These are phyloP conservation scores for Salmo trutta DNA, from an alignment of 2,797 vertebrate species.

Conservation along the genomic window DNA sequence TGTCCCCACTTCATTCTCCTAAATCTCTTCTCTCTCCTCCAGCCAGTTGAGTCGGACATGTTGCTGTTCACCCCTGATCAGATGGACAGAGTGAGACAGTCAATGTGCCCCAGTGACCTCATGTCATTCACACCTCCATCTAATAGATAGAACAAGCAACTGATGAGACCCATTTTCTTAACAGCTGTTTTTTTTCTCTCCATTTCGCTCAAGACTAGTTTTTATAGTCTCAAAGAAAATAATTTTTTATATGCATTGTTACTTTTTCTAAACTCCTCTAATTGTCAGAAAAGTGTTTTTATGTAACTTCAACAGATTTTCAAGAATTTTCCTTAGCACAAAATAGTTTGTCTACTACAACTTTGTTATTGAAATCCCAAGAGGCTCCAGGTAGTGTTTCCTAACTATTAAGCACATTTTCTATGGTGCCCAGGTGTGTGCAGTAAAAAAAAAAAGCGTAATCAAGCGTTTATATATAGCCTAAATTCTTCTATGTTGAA, in stretches of 20 bases:
- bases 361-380: neutral
- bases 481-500: no score
- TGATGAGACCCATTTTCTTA: neutral
- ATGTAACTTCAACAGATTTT: neutral
- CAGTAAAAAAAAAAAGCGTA: no score
- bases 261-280: neutral
- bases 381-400: neutral
- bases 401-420: neutral
- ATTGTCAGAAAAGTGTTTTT: neutral
- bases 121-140: conserved; percentile 79
- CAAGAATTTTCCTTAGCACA: neutral
- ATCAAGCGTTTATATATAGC: no score
- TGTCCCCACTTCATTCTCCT: neutral
- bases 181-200: neutral
- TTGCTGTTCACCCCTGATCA: conserved; percentile 75
- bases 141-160: conserved; percentile 24
- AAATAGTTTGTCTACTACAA: no score
- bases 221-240: neutral
- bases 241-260: neutral
- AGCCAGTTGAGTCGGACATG: conserved; percentile 49
- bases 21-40: conserved; percentile 30
- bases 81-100: conserved; percentile 68
- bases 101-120: conserved; percentile 73
- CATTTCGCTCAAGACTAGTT: no score
- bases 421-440: neutral